Base-by-base conservation (phyloP, 2,113 vertebrate species). In the Nansenia antarctica region DNA sequence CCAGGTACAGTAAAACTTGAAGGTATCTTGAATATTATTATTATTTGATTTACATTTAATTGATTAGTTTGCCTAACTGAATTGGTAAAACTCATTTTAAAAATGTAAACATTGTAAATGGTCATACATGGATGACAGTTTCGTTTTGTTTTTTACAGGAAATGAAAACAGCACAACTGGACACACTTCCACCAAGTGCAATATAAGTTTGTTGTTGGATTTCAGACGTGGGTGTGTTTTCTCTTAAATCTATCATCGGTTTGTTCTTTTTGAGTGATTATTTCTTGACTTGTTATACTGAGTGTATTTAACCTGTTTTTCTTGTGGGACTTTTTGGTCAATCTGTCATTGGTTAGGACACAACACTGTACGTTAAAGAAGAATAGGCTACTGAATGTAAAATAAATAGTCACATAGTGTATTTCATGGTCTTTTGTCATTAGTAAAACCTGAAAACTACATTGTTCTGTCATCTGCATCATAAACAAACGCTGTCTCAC, bases 1-100 rank as follows among this genome's bases (percentile, higher is more conserved):
- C 91, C 77, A 89, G 92, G 90, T 93, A 1, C 2, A 1, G 5
- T 20, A 7, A 5, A 18, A 22, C n/a, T n/a, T n/a, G n/a, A n/a
- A n/a, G n/a, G n/a, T n/a, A n/a, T n/a, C n/a, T n/a, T n/a, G n/a
- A n/a, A n/a, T n/a, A n/a, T 57, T 37, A 22, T 65, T 29, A 9
- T 62, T 22, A 9, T 27, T 47, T 47, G 3, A 15, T 57, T 24
- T 58, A 52, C n/a, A 24, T 58, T 3, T 53, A 0, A 78, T 78
- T 83, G 70, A 52, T 37, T 18, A 24, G 1, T 53, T 0, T 42
- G 39, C 18, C 39, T 42, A 18, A 42, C 12, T 42, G 5, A 49
- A 49, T 49, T 0, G 20, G 45, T 49, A 49, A 2, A 49, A 22
- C 39, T 42, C 45, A n/a, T 37, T 37, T 7, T 14, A 49, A 20